phyloP scores from a whole-genome alignment of 2,113 vertebrate genomes.

The Elephas maximus region DNA sequence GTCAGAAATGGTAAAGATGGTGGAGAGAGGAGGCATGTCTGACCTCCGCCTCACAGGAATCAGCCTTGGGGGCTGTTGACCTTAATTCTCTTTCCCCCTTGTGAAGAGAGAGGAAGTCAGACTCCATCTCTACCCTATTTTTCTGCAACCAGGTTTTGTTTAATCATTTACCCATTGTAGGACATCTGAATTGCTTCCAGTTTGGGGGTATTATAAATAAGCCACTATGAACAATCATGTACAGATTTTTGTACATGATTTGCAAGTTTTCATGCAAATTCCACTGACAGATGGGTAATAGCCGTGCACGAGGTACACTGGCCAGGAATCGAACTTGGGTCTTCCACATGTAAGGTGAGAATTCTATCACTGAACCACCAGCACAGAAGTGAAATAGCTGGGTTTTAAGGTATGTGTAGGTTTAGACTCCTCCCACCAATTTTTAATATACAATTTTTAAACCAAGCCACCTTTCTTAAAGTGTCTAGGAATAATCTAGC shows the following conservation, averaged over 20 bases:
- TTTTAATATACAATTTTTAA: conserved; percentile 26
- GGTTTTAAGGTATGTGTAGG: background rate
- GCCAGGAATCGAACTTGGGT: background rate
- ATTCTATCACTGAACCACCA: background rate
- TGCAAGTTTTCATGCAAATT: background rate
- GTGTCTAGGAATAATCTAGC: conserved; percentile 27
- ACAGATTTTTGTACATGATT: background rate
- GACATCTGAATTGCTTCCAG: background rate
- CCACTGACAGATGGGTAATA: too few relatives aligned
- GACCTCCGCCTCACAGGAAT: too few relatives aligned
- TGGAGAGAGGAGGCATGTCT: too few relatives aligned
- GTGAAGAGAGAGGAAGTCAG: too few relatives aligned
- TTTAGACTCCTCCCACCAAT: background rate
- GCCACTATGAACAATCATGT: background rate
- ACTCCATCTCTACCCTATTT: too few relatives aligned
- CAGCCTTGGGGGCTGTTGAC: too few relatives aligned
- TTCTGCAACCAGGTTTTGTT: background rate
- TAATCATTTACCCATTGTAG: background rate
- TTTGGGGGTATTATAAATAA: background rate
- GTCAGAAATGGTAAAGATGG: too few relatives aligned
- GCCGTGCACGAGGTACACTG: too few relatives aligned
- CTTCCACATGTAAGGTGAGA: background rate
- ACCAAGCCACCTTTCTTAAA: background rate
- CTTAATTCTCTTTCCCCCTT: too few relatives aligned
- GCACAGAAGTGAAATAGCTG: background rate